Conservation (phyloP, 2,888 invertebrate species). For the Panopea generosa region DNA sequence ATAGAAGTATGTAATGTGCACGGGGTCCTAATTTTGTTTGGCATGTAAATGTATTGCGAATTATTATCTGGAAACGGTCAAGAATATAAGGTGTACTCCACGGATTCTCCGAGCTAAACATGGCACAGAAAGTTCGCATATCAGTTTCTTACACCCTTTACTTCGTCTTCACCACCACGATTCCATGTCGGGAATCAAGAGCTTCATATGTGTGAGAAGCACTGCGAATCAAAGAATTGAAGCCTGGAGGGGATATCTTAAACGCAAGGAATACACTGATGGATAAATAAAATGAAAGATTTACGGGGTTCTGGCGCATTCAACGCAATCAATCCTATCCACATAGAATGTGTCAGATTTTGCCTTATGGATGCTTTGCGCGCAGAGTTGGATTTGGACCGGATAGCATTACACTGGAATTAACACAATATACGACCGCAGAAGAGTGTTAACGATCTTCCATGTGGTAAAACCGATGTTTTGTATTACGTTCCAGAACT, state of each 20-base stretch:
- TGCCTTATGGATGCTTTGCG: slow-evolving; percentile 4
- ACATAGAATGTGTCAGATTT: slow-evolving; percentile 16
- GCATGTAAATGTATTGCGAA: no score
- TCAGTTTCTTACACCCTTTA: no score
- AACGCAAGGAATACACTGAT: slow-evolving; percentile 15
- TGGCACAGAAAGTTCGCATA: no score
- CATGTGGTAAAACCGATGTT: not conserved
- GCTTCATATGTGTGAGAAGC: slow-evolving; percentile 37
- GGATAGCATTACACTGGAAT: slow-evolving; percentile 22
- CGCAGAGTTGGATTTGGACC: slow-evolving; percentile 8
- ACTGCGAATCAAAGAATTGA: slow-evolving; percentile 38
- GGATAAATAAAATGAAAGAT: slow-evolving; percentile 22
- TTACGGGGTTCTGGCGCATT: slow-evolving; percentile 11
- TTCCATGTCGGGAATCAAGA: slow-evolving; percentile 22
- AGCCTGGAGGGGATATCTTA: slow-evolving; percentile 26
- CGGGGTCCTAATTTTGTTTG: no score
- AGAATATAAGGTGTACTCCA: no score
- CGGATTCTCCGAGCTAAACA: no score
- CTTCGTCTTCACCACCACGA: no score
- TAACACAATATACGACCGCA: slow-evolving; percentile 15
- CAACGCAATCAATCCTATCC: slow-evolving; percentile 5
- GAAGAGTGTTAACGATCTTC: slow-evolving; percentile 12
- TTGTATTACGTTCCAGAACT: no score
- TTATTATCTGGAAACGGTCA: no score
- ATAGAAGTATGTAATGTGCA: no score